Evolutionary conservation across 2,113 vertebrate species (phyloP).

Genomic region (Vidua chalybeata): DNA sequence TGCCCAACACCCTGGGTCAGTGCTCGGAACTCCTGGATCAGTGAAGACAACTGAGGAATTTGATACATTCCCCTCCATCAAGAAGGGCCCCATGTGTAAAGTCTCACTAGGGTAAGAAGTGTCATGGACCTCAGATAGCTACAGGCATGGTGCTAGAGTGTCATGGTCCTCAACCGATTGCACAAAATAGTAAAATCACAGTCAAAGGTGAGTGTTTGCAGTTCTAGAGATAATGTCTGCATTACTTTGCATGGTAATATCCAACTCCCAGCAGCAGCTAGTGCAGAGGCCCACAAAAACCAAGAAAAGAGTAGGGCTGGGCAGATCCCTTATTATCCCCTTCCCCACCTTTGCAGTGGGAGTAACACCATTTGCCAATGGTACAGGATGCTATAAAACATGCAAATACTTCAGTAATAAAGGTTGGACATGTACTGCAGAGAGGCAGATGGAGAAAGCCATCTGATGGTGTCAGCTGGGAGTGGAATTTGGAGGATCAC

Average conservation of each 20-base stretch:
- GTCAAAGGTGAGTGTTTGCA: background rate
- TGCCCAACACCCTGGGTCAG: background rate
- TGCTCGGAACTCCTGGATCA: background rate
- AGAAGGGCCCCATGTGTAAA: accelerated
- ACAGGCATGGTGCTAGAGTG: background rate
- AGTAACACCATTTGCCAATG: background rate
- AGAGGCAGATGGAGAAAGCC: background rate
- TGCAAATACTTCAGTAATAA: background rate
- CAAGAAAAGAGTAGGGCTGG: background rate
- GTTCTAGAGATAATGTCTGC: background rate
- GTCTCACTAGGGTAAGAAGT: background rate
- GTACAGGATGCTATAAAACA: background rate
- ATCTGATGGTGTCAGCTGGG: background rate
- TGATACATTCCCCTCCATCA: background rate
- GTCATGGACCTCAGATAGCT: background rate
- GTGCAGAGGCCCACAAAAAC: background rate
- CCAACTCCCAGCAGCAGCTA: background rate
- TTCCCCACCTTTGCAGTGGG: background rate
- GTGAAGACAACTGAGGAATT: background rate
- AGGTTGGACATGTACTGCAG: background rate
- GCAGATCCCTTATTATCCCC: background rate
- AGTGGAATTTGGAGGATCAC: background rate
- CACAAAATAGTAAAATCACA: background rate
- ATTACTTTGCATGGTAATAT: background rate
- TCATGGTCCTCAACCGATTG: background rate